These are phyloP conservation scores for Sinocyclocheilus anshuiensis DNA, from an alignment of 2,113 vertebrate genomes.

Conservation along the genomic window DNA sequence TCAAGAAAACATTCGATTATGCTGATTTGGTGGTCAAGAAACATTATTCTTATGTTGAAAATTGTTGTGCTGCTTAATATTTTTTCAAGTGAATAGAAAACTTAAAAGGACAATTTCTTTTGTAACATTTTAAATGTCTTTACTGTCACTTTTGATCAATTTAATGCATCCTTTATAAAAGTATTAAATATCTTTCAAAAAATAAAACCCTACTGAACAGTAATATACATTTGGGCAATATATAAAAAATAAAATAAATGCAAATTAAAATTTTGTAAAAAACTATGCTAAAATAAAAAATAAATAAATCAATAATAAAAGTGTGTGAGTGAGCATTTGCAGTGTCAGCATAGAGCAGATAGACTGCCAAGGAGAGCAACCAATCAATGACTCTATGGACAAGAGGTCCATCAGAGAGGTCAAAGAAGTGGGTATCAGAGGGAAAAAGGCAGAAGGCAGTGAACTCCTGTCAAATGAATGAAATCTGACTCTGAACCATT, in stretches of 20 bases:
- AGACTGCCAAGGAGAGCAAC: background rate
- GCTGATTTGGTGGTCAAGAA: background rate
- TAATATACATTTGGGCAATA: background rate
- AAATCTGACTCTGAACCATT: background rate
- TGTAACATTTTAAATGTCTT: background rate
- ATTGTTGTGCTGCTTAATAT: background rate
- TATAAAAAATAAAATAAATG: background rate
- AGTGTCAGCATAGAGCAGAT: background rate
- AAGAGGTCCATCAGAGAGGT: background rate
- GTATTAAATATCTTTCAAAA: background rate
- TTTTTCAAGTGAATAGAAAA: background rate
- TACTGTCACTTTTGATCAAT: background rate
- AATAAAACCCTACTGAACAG: background rate
- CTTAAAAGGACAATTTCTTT: background rate
- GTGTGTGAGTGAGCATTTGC: background rate
- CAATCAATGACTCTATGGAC: background rate
- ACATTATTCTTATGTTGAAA: background rate
- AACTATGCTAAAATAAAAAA: background rate
- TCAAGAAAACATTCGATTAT: background rate
- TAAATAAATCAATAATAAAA: background rate
- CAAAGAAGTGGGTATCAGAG: background rate
- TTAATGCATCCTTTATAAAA: background rate
- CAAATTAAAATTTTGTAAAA: background rate
- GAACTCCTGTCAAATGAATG: background rate
- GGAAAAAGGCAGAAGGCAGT: background rate